Evolutionary conservation across 2,888 invertebrate species (phyloP), one percentile per base, ranked within the genome.

Genomic region (Lochmaea capreae): DNA sequence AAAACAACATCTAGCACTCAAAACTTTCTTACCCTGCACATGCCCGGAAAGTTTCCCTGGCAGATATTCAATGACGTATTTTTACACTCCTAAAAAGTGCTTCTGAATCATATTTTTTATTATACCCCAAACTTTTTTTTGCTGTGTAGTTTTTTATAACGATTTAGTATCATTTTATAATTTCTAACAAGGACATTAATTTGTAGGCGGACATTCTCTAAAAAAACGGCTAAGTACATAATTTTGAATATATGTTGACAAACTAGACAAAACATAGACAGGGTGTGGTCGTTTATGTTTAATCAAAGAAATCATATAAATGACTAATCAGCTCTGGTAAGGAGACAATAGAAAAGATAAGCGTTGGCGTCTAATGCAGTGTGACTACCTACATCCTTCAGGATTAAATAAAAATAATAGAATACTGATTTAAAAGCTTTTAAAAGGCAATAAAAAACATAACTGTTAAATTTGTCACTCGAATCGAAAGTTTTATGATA

Each of bases 21-120:
- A 58, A 67, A 67, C 58, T 58, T 67, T 58, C 14, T 59, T 33
- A 57, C 58, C 43, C 42, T 33, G 9, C 54, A 57, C 66, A 67
- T 57, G 67, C 16, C 43, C 16, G 12, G 14, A 67, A 39, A 67
- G 42, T 67, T 67, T 26, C n/a, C 2, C 26, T 67, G 18, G 42
- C 33, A 67, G 42, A 39, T 67, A 58, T 59, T 58, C 26, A 67
- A 58, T 22, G 43, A 43, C 46, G 22, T 11, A 58, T 42, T 66
- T 46, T 14, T n/a, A 65, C 12, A n/a, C 18, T 22, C 10, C n/a
- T 18, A 63, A 43, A 63, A 46, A 5, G 6, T 43, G 10, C 16
- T 63, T 49, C 14, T 33, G 33, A 33, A 11, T 49, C 49, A n/a
- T 49, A 4, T n/a, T 49, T 49, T 14, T 6, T 33, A 5, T 5